Evolutionary conservation across 2,797 vertebrate species (phyloP).

Genomic region (Eospalax fontanierii): DNA sequence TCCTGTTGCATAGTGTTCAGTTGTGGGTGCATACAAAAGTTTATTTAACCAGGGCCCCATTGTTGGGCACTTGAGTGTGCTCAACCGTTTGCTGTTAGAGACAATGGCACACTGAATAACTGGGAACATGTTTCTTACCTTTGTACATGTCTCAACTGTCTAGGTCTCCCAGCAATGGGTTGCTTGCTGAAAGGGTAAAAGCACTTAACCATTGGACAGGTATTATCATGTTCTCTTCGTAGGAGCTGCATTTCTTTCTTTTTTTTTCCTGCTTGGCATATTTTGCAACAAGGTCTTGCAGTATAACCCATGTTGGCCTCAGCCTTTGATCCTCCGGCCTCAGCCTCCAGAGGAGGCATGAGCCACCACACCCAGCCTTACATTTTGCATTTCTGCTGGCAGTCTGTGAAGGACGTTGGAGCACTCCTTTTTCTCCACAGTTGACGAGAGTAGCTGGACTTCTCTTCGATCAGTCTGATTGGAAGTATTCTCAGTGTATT

Average conservation of each 20-base stretch:
- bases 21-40: neutral
- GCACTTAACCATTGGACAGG: neutral
- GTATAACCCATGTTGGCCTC: too few relatives aligned
- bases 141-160: neutral
- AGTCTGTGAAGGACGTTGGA: neutral
- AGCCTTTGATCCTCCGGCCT: too few relatives aligned
- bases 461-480: neutral
- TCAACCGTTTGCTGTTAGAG: neutral
- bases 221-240: conserved; percentile 14
- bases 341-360: too few relatives aligned
- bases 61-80: neutral
- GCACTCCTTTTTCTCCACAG: neutral
- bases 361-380: too few relatives aligned
- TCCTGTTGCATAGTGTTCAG: neutral
- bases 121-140: neutral
- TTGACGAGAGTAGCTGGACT: neutral
- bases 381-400: neutral
- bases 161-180: conserved; percentile 28
- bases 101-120: neutral
- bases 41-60: neutral
- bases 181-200: neutral
- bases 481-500: neutral
- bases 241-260: neutral
- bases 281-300: too few relatives aligned
- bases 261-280: too few relatives aligned